Evolutionary conservation across 2,797 vertebrate genomes (phyloP).

Genomic region (Scolopax rusticola): DNA sequence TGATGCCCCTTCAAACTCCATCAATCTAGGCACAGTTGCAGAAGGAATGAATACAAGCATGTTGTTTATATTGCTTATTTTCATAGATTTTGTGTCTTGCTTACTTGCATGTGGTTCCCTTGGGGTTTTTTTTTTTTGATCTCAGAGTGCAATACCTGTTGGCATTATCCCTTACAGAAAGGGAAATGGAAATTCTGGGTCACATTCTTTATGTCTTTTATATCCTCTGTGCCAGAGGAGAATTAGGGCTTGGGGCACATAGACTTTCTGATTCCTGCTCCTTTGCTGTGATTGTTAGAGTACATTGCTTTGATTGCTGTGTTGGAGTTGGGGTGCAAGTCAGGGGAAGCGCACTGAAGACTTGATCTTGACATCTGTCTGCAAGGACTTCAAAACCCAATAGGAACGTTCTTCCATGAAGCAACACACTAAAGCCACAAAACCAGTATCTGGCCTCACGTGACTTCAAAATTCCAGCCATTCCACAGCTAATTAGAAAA

Average conservation of each 20-base stretch:
- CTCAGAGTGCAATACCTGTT: background rate
- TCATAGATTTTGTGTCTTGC: background rate
- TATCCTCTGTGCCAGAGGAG: background rate
- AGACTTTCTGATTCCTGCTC: background rate
- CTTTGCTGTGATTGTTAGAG: background rate
- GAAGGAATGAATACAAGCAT: background rate
- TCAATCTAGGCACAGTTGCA: background rate
- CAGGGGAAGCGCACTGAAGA: background rate
- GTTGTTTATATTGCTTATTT: background rate
- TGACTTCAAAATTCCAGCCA: background rate
- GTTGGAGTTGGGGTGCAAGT: background rate
- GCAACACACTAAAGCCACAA: background rate
- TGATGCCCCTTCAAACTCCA: background rate
- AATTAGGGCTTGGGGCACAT: background rate
- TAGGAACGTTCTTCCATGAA: accelerated
- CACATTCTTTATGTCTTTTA: background rate
- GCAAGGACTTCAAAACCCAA: background rate
- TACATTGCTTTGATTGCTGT: background rate
- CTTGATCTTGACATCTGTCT: background rate
- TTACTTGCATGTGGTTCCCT: background rate
- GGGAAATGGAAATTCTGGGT: background rate
- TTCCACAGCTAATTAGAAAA: background rate
- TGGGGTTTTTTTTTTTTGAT: background rate
- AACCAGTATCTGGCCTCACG: background rate
- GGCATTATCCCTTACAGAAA: background rate